phyloP scores from a whole-genome alignment of 2,797 vertebrate species.

The Emys orbicularis region DNA sequence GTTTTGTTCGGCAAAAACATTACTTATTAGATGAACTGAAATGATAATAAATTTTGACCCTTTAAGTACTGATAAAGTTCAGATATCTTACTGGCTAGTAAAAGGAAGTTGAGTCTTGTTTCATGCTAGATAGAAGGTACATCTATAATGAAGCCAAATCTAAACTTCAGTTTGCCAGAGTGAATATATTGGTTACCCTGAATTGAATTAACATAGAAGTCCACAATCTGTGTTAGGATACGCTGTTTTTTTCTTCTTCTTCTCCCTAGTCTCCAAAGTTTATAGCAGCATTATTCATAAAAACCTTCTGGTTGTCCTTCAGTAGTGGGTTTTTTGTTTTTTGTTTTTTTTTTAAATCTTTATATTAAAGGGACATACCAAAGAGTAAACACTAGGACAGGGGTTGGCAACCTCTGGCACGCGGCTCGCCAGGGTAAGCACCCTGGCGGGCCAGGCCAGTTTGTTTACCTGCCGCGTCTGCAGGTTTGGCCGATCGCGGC shows the following conservation, averaged over 20 bases:
- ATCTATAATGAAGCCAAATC: neutral
- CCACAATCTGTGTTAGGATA: neutral
- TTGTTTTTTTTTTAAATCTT: neutral
- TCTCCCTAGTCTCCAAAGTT: neutral
- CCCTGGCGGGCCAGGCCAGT: too few relatives aligned
- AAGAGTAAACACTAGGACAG: neutral
- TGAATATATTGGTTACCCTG: neutral
- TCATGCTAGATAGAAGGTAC: slow-evolving; percentile 35
- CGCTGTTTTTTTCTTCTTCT: neutral
- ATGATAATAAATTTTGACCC: slow-evolving; percentile 94
- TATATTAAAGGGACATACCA: neutral
- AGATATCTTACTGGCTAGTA: slow-evolving; percentile 76
- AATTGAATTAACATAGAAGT: neutral
- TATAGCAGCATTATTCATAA: neutral
- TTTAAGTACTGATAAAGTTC: slow-evolving; percentile 80
- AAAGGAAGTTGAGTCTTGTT: slow-evolving; percentile 25
- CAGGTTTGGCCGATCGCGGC: too few relatives aligned
- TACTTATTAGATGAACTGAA: slow-evolving; percentile 96
- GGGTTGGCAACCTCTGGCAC: too few relatives aligned
- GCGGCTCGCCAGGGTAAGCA: too few relatives aligned
- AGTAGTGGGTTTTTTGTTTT: neutral
- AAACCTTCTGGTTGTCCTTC: neutral
- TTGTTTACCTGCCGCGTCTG: too few relatives aligned
- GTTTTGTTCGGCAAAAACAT: slow-evolving; percentile 98
- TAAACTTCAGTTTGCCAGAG: neutral